These are phyloP conservation scores for Oreohelix idahoensis DNA, from an alignment of 1,140 invertebrate species.

Conservation along the genomic window DNA sequence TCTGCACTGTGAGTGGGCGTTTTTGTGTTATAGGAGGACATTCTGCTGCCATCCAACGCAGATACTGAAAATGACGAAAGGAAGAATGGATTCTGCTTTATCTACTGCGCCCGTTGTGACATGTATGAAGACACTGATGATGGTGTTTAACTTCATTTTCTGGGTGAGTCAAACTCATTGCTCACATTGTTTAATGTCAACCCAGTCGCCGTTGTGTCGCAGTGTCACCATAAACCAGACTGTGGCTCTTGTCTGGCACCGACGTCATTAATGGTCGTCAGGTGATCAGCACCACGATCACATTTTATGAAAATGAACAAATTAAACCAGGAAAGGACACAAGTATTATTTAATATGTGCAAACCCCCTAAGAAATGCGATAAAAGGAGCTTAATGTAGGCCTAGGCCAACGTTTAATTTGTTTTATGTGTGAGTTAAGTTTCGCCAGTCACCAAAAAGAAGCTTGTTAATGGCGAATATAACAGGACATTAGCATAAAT, in stretches of 20 bases:
- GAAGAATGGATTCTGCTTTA: slow-evolving; percentile 55
- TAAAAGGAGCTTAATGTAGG: too few relatives aligned
- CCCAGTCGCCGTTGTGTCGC: too few relatives aligned
- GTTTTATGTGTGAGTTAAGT: too few relatives aligned
- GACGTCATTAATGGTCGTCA: neutral
- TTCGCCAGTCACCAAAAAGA: too few relatives aligned
- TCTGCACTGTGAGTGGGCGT: neutral
- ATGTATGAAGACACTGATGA: slow-evolving; percentile 83
- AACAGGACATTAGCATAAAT: too few relatives aligned
- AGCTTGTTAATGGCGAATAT: too few relatives aligned
- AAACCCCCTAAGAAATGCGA: too few relatives aligned
- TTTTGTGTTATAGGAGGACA: neutral
- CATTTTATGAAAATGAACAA: too few relatives aligned
- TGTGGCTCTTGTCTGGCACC: too few relatives aligned
- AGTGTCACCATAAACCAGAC: neutral
- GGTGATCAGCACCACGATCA: neutral
- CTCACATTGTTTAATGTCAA: neutral
- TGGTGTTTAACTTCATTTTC: slow-evolving; percentile 85
- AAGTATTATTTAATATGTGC: too few relatives aligned
- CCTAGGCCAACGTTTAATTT: too few relatives aligned
- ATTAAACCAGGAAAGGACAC: too few relatives aligned
- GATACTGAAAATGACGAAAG: slow-evolving; percentile 61
- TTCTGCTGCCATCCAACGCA: neutral
- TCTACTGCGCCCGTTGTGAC: slow-evolving; percentile 78
- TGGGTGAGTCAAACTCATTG: slow-evolving; percentile 79